Base-by-base conservation (phyloP, 2,797 vertebrate genomes). In the Podarcis lilfordi region DNA sequence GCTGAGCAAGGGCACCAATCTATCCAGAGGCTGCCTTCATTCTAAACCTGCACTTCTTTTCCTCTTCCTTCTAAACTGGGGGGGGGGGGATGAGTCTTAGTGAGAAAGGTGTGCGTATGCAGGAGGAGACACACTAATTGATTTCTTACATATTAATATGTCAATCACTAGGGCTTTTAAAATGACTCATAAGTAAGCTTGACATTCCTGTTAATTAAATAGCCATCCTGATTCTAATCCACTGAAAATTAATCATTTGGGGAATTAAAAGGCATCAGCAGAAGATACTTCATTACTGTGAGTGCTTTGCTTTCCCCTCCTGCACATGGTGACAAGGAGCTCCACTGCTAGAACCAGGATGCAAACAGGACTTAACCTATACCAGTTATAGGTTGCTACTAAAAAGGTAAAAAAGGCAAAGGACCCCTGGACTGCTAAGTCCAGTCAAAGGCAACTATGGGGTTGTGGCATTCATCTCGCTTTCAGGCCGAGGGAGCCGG, bases 191-290 rank as follows among this genome's bases (percentile, higher is more conserved):
- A 95, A 97, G 96, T 95, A 97, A 96, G 96, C 95, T 95, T 96
- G 96, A 96, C 95, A 2, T 95, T 95, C 93, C 86, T 95, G 95
- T 96, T 97, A 96, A 97, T 97, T 97, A 97, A 97, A 96, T 96
- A 95, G 93, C 95, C 96, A 95, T 97, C 94, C 94, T 15, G 82
- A 89, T 92, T 95, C 94, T 97, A 95, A 96, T 96, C 96, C 75
- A 0, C 94, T 93, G 92, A 85, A 95, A 96, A 95, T 97, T 96
- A 96, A 96, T 97, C 96, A 95, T 19, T 93, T 77, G 84, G 93
- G 95, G 95, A 96, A 95, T 96, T 95, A 96, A 93, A 93, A 96
- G 89, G 92, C 95, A 92, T 92, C 96, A 88, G 92, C 3, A 3
- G 29, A 86, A 88, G 95, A 94, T 88, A 91, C 77, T 93, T 96